Evolutionary conservation across 2,113 vertebrate genomes (phyloP).

Genomic region (Anser cygnoides): DNA sequence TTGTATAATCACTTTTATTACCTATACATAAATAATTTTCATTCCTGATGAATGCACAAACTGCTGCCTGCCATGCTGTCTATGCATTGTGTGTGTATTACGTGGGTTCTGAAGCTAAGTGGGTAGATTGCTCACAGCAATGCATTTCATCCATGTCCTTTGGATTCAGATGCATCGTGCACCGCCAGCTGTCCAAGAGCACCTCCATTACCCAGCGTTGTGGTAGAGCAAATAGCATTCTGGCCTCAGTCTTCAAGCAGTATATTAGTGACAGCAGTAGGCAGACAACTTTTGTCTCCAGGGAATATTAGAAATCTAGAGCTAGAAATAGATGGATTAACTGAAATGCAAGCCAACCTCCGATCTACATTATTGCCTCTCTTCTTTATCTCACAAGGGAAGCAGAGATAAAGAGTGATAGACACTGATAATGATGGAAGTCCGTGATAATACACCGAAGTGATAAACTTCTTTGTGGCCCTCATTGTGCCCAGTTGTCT

Average conservation of each 20-base stretch:
- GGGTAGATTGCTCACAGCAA: conserved; percentile 77
- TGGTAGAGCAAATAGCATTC: conserved; percentile 70
- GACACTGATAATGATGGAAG: conserved; percentile 65
- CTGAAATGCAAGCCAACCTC: conserved; percentile 58
- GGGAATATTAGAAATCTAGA: conserved; percentile 57
- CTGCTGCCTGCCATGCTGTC: background rate
- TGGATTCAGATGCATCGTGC: background rate
- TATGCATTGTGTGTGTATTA: background rate
- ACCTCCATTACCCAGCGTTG: conserved; percentile 75
- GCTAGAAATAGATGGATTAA: conserved; percentile 71
- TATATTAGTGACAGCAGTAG: conserved; percentile 62
- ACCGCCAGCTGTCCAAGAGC: conserved; percentile 73
- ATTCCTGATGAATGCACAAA: background rate
- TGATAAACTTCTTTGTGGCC: conserved; percentile 74
- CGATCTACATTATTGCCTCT: conserved; percentile 60
- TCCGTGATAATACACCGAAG: conserved; percentile 51
- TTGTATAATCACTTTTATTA: background rate
- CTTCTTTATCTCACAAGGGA: conserved; percentile 64
- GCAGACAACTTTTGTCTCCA: conserved; percentile 29
- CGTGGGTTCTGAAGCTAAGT: conserved; percentile 67
- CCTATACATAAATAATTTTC: background rate
- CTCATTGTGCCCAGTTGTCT: conserved; percentile 76
- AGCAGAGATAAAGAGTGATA: conserved; percentile 58
- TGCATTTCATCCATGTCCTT: conserved; percentile 69
- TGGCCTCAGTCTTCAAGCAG: conserved; percentile 31